Percentiles rank a stretch among this genome's conserved stretches.
phyloP scores from a whole-genome alignment of 2,888 invertebrate genomes.

The Diplazon laetatorius region DNA sequence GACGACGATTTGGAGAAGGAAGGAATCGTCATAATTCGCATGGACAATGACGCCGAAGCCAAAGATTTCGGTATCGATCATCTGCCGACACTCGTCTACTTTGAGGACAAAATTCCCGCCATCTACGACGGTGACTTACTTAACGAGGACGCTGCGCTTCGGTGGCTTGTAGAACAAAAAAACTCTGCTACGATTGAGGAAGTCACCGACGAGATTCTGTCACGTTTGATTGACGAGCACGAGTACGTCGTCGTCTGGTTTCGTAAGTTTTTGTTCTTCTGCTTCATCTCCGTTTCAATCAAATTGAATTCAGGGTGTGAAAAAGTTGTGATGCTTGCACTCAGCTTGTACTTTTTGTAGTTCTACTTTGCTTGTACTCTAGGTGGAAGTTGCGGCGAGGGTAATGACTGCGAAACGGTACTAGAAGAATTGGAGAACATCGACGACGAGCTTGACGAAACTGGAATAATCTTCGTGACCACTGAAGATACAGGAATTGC shows the following conservation, averaged over 20 bases:
- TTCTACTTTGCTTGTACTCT: too few relatives aligned
- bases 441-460: conserved; percentile 96
- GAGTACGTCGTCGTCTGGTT: conserved; percentile 98
- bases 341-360: conserved; percentile 3
- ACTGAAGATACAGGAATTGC: conserved; percentile 93
- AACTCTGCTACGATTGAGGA: conserved; percentile 96
- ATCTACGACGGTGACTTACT: conserved; percentile 95
- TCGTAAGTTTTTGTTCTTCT: conserved; percentile 83
- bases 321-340: background rate
- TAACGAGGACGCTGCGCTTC: conserved; percentile 95
- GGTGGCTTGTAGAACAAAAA: conserved; percentile 94
- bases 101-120: conserved; percentile 95
- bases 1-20: conserved; percentile 95
- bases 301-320: too few relatives aligned
- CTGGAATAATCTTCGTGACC: conserved; percentile 96
- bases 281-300: background rate
- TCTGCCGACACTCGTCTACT: conserved; percentile 93
- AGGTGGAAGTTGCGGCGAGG: conserved; percentile 94
- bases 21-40: conserved; percentile 94
- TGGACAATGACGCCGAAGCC: conserved; percentile 95
- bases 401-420: conserved; percentile 93
- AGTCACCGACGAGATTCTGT: conserved; percentile 95
- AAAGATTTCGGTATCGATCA: conserved; percentile 96
- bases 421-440: conserved; percentile 94
- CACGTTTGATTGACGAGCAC: conserved; percentile 93